Evolutionary conservation across 2,888 invertebrate genomes (phyloP), one percentile per base, ranked within the genome.

Genomic region (Perdita meconis): DNA sequence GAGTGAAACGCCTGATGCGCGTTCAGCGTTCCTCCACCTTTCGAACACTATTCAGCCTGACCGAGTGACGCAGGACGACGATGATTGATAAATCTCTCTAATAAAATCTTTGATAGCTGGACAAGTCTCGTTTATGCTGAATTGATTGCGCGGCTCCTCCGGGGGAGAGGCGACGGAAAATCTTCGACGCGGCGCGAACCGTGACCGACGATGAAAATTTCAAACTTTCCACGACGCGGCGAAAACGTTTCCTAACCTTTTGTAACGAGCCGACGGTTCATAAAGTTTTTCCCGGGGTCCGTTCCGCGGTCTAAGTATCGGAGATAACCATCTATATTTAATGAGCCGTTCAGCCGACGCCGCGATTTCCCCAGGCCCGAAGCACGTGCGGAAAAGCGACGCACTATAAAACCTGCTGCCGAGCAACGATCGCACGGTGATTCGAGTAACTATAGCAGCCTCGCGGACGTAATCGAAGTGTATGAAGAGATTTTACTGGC

Each of bases 301-400:
- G 55, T 30, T 19, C 36, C 13, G 24, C 63, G 34, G 38, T 24
- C 12, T 36, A 30, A 50, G 60, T 64, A 64, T 75, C 63, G 16
- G 19, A 56, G 75, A 75, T 75, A 75, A 68, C 47, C 50, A 77
- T 77, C 63, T 64, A 50, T 56, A 68, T 75, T 77, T 77, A 77
- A 75, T 34, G 76, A 75, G 68, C 26, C 53, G 64, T 64, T 22
- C 53, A 42, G 30, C 24, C 53, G 64, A 76, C 44, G 50, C 51
- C 50, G 40, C 57, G 74, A 68, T 77, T 77, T 75, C 68, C 76
- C 47, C 13, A 38, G 26, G 6, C 0, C 4, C 36, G 36, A 1
- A 56, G 38, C 75, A 74, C 63, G 75, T 51, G 75, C 75, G 76
- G 76, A 76, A 73, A 76, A 76, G 47, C 64, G 42, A 47, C 40